These are phyloP conservation scores for Stigmatopora argus DNA, from an alignment of 2,113 vertebrate genomes.

Conservation along the genomic window DNA sequence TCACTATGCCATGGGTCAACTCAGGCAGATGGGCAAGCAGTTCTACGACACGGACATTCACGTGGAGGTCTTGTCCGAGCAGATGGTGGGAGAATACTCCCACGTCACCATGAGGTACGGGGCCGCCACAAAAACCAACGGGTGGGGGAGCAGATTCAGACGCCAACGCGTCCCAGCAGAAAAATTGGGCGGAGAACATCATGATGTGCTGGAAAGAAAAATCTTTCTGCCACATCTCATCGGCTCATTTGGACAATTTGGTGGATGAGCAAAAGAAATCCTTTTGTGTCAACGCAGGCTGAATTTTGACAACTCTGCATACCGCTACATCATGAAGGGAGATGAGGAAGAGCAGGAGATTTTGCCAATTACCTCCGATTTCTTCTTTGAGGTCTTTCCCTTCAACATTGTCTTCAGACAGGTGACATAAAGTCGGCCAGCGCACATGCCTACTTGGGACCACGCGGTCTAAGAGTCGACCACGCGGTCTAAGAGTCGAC, in stretches of 20 bases:
- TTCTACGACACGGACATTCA: constrained; percentile 75
- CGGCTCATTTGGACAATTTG: too few species aligned
- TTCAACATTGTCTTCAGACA: constrained; percentile 76
- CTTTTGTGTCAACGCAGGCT: constrained; percentile 44
- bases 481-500: too few species aligned
- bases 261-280: background rate
- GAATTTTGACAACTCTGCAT: constrained; percentile 76
- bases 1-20: constrained; percentile 74
- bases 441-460: too few species aligned
- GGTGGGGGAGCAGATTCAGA: background rate
- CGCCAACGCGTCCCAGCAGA: too few species aligned
- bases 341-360: constrained; percentile 73
- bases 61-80: constrained; percentile 73
- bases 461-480: too few species aligned
- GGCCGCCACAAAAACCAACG: constrained; percentile 3
- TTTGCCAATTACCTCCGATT: constrained; percentile 71
- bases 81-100: constrained; percentile 72
- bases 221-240: too few species aligned
- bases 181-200: background rate
- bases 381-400: constrained; percentile 75
- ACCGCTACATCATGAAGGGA: constrained; percentile 73
- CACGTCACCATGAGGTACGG: constrained; percentile 72
- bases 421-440: constrained; percentile 31
- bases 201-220: too few species aligned
- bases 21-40: constrained; percentile 74